A percentile compares a stretch with the other conserved stretches of the same genome.
phyloP scores from a whole-genome alignment of 1,140 invertebrate species.

The Apis dorsata region DNA sequence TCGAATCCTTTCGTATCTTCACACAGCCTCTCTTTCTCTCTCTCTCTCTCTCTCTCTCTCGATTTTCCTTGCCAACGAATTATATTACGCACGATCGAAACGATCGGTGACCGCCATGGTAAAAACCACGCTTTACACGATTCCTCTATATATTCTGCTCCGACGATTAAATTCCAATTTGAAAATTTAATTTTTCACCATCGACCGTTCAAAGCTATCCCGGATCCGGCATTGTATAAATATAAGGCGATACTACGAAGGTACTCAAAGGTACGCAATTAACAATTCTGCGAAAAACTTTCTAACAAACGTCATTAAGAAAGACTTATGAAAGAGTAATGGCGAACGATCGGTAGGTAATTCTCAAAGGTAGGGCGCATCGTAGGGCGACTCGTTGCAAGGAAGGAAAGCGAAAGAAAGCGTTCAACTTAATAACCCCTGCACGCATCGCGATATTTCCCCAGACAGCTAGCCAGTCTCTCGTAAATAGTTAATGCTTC shows the following conservation, averaged over 20 bases:
- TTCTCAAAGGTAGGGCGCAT: not conserved
- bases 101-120: not conserved
- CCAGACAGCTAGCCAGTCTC: slow-evolving; percentile 6
- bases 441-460: slow-evolving; percentile 14
- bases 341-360: not conserved
- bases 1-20: slow-evolving; percentile 53
- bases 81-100: no score
- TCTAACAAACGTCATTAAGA: not conserved
- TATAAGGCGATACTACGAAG: not conserved
- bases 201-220: not conserved
- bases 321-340: slow-evolving; percentile 6
- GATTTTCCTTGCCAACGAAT: no score
- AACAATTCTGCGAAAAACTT: not conserved
- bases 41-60: no score
- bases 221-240: no score
- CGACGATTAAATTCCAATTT: no score
- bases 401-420: not conserved
- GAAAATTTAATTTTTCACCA: no score
- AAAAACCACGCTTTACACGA: not conserved
- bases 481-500: slow-evolving; percentile 56
- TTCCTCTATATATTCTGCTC: no score
- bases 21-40: not conserved
- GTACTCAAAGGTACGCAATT: not conserved
- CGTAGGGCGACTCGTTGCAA: no score
- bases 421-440: slow-evolving; percentile 6